Evolutionary conservation across 2,797 vertebrate species (phyloP), one percentile per base, ranked within the genome.

Genomic region (Lepidocolaptes lacrymiger): DNA sequence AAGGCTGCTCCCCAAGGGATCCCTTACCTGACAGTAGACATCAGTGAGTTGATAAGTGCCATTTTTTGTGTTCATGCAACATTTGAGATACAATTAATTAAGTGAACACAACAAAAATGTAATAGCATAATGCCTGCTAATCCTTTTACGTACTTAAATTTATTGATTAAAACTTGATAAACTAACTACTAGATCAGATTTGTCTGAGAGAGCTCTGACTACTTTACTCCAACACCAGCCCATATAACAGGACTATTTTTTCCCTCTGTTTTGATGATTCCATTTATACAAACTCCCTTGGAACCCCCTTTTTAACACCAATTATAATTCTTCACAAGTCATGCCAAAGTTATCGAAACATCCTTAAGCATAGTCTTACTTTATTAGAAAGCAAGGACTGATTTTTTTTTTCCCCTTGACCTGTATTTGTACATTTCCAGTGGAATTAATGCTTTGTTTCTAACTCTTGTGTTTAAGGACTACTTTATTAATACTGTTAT

Each of bases 1-100:
- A 55, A 39, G 7, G 44, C 32, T 23, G 15, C 21, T 3, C 24
- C 6, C 39, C 1, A 0, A 58, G 15, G 4, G 10, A 14, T 36
- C 26, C 9, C 12, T 49, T 32, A 44, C 7, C 30, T 74, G 13
- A 54, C n/a, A 39, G 4, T 10, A 55, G 56, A 34, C 6, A 55
- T 23, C 2, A 3, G 2, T 23, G 26, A 2, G 10, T 6, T 39
- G 7, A 3, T 63, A 54, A 48, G 10, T 49, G 51, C 15, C 7
- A 49, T 61, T n/a, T 84, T 59, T 20, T 61, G 16, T 20, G 48
- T 36, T 6, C 26, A 9, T 46, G 6, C 30, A 41, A 61, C 5
- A 21, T 62, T 41, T 30, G 7, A 46, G 48, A 37, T 55, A 37
- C 0, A 3, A 56, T 30, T 36, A 30, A 12, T 24, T 36, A 28